Percentiles rank a stretch among this genome's conserved stretches.
Evolutionary conservation across 35 echinoderm and acorn worm species (phyloP).

Genomic region (Amphiura filiformis): DNA sequence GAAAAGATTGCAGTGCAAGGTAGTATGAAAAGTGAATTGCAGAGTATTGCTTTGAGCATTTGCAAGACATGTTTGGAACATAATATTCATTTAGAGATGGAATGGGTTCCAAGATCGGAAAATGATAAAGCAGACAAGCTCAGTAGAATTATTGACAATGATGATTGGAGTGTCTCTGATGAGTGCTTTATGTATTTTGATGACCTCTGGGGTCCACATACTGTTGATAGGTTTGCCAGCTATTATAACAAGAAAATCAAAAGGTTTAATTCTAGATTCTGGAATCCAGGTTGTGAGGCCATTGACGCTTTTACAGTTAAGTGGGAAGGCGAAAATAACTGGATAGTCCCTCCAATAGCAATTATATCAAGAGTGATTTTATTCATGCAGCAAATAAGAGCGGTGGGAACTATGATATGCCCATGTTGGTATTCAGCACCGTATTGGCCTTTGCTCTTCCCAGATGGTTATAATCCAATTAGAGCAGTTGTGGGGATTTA

Average conservation of each 20-base stretch:
- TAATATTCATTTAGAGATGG: slow-evolving; percentile 2
- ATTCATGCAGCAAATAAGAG: not conserved
- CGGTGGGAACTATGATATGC: not conserved
- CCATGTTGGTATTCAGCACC: slow-evolving; percentile 23
- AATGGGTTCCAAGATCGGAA: slow-evolving; percentile 19
- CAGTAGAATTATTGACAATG: slow-evolving; percentile 23
- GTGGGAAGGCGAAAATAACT: slow-evolving; percentile 42
- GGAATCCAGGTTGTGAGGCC: slow-evolving; percentile 5
- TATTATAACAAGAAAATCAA: slow-evolving; percentile 4
- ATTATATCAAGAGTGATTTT: slow-evolving; percentile 9
- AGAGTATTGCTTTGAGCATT: not conserved
- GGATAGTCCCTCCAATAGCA: slow-evolving; percentile 29
- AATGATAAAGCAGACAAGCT: slow-evolving; percentile 19
- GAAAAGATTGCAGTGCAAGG: not conserved
- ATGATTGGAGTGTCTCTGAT: slow-evolving; percentile 29
- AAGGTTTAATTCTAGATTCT: slow-evolving; percentile 29
- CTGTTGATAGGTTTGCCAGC: slow-evolving; percentile 29
- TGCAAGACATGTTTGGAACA: not conserved
- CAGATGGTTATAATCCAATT: slow-evolving; percentile 18
- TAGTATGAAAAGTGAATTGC: slow-evolving; percentile 9
- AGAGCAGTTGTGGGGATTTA: slow-evolving; percentile 16
- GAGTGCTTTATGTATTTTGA: not conserved
- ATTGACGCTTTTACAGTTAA: slow-evolving; percentile 13
- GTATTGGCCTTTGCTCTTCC: slow-evolving; percentile 27
- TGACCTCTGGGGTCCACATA: slow-evolving; percentile 25